A percentile compares a stretch with the other conserved stretches of the same genome.
phyloP scores from a whole-genome alignment of 2,797 vertebrate genomes.

The Harpagifer antarcticus region DNA sequence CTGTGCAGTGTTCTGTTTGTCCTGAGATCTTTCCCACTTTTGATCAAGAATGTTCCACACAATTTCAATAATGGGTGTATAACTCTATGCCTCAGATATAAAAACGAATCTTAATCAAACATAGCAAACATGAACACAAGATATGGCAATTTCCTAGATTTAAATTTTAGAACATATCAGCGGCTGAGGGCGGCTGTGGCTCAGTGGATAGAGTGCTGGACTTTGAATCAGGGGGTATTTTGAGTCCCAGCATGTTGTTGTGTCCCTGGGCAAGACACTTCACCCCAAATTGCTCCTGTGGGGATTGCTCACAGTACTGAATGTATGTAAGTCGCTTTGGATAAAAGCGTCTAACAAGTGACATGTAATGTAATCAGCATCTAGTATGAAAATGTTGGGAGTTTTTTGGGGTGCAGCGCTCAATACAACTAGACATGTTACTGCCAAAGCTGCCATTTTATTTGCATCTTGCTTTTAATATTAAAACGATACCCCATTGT shows the following conservation, averaged over 20 bases:
- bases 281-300: too few species aligned
- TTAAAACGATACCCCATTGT: background rate
- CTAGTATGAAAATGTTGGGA: background rate
- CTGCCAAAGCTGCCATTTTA: accelerated
- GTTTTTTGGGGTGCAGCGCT: background rate
- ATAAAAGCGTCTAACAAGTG: too few species aligned
- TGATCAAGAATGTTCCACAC: background rate
- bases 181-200: too few species aligned
- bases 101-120: background rate
- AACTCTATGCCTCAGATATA: background rate
- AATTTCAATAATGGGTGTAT: background rate
- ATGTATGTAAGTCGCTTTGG: too few species aligned
- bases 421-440: background rate
- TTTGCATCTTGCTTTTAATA: slow-evolving; percentile 29
- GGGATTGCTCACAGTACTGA: too few species aligned
- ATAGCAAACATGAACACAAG: background rate
- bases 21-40: slow-evolving; percentile 16
- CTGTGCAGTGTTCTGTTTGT: slow-evolving; percentile 35
- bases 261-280: too few species aligned
- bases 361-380: too few species aligned
- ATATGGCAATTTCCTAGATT: background rate
- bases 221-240: too few species aligned
- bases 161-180: too few species aligned
- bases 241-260: too few species aligned
- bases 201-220: too few species aligned